Conservation (phyloP, 2,888 invertebrate genomes). For the Agrotis ipsilon region DNA sequence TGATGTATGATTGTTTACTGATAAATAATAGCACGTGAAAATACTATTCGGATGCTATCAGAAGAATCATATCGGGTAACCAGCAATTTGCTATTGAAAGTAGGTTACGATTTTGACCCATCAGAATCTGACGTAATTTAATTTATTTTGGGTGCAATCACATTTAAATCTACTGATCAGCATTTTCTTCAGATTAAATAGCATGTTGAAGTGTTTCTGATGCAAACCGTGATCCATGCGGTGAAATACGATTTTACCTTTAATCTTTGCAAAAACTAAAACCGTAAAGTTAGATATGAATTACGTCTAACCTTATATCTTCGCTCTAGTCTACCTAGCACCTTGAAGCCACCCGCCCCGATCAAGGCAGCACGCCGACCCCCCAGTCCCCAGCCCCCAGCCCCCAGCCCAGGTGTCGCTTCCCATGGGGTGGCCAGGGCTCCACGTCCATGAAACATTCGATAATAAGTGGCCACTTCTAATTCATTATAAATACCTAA, state of each 20-base stretch:
- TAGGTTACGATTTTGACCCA: not conserved
- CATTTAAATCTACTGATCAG: no score
- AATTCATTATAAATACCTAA: constrained; percentile 61
- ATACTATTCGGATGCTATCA: no score
- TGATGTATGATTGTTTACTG: no score
- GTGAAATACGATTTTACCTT: no score
- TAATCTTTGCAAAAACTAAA: no score
- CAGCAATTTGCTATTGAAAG: not conserved
- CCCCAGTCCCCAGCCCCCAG: not conserved
- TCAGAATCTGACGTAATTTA: not conserved
- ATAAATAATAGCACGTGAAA: no score
- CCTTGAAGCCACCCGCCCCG: constrained; percentile 33
- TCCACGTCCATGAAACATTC: constrained; percentile 56
- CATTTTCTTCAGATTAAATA: no score
- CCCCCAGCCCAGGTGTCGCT: constrained; percentile 46
- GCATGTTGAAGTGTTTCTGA: no score
- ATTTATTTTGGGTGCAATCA: no score
- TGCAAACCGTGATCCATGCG: no score
- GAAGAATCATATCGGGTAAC: no score
- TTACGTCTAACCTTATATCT: not conserved
- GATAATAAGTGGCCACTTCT: constrained; percentile 62
- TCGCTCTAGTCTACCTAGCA: not conserved
- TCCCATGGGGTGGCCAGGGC: constrained; percentile 53
- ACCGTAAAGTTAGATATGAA: no score
- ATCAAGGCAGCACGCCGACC: constrained; percentile 25